Conservation (phyloP, 2,113 vertebrate genomes). For the Sapayoa aenigma region DNA sequence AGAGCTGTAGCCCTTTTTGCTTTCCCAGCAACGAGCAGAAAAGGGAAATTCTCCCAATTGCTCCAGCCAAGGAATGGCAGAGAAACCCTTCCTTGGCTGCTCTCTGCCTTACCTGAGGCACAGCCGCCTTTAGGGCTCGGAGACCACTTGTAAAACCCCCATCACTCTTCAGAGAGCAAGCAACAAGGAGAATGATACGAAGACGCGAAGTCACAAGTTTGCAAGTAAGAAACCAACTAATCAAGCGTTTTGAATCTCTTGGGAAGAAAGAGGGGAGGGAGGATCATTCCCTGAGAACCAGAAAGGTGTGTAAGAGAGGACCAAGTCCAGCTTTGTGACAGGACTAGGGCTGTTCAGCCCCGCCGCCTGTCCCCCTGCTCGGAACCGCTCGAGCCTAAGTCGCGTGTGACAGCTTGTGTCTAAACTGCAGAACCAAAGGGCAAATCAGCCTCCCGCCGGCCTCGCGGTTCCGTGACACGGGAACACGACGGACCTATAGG, state of each 20-base stretch:
- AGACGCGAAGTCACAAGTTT: not conserved
- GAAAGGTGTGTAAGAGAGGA: accelerated
- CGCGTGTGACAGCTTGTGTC: accelerated
- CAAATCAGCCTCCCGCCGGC: not conserved
- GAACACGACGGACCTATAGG: accelerated
- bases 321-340: accelerated
- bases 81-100: not conserved
- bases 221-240: not conserved
- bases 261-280: too few relatives aligned
- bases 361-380: accelerated
- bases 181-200: accelerated
- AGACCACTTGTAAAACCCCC: not conserved
- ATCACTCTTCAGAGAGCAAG: not conserved
- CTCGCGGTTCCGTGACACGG: accelerated
- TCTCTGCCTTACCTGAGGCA: not conserved
- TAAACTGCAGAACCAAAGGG: accelerated
- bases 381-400: accelerated
- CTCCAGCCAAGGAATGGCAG: accelerated
- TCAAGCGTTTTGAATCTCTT: accelerated
- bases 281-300: not conserved
- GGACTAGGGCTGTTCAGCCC: accelerated
- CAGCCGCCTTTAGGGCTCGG: not conserved
- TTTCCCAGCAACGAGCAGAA: not conserved
- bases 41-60: not conserved
- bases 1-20: not conserved